phyloP scores from a whole-genome alignment of 2,888 invertebrate genomes.

The Dione juno region DNA sequence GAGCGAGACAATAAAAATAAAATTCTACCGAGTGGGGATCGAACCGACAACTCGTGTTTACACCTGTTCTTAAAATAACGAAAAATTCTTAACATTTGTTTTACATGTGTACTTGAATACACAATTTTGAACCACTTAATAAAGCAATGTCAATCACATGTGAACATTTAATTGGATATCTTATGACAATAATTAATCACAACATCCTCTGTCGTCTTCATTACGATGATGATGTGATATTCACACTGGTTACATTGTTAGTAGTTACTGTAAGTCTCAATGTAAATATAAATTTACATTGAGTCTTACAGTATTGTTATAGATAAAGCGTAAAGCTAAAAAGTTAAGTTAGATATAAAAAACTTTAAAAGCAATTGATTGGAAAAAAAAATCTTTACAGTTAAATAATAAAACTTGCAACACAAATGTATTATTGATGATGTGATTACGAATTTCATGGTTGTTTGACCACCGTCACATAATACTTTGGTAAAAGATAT shows the following conservation, averaged over 20 bases:
- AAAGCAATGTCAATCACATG: neutral
- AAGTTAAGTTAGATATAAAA: too few relatives aligned
- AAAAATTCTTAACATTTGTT: neutral
- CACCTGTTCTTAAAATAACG: neutral
- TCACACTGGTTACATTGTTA: neutral
- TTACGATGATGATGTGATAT: neutral
- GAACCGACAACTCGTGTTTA: too few relatives aligned
- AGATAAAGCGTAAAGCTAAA: too few relatives aligned
- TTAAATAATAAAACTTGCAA: neutral
- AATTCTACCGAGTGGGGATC: too few relatives aligned
- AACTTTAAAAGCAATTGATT: neutral
- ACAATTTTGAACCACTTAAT: neutral
- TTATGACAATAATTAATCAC: slow-evolving; percentile 11
- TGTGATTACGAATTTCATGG: slow-evolving; percentile 46
- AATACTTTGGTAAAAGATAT: slow-evolving; percentile 27
- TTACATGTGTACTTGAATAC: neutral
- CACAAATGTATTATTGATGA: slow-evolving; percentile 26
- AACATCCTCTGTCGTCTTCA: neutral
- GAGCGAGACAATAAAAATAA: too few relatives aligned
- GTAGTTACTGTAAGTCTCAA: neutral
- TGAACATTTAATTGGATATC: neutral
- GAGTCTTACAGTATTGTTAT: too few relatives aligned
- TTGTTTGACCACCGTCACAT: slow-evolving; percentile 15
- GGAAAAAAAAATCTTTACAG: neutral
- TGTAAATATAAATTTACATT: neutral